Evolutionary conservation across 2,888 invertebrate species (phyloP), one percentile per base, ranked within the genome.

Genomic region (Synanthedon myopaeformis): DNA sequence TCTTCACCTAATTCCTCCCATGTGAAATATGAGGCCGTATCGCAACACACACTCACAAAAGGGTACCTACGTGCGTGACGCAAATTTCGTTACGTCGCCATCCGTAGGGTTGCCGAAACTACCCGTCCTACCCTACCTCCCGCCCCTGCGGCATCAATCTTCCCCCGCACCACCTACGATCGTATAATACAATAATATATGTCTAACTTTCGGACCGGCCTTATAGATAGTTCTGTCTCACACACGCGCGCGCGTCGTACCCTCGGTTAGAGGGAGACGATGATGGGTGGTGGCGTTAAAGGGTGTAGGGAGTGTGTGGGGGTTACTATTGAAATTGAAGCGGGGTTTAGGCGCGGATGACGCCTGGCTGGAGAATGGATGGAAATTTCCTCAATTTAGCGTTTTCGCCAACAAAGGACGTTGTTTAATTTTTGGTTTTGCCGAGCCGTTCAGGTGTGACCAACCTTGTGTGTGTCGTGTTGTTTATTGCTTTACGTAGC

Each of bases 381-480:
- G 87, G 84, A 86, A 86, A 86, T 86, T 87, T 87, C 85, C 87
- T 85, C 85, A 87, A 87, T 87, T 87, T 86, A 84, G 81, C 85
- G 83, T 85, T 86, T 84, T 85, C 84, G 76, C 81, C 83, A 83
- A 87, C 87, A 87, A 87, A 84, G 82, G 79, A 79, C 76, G 75
- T 76, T 86, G 86, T 86, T 86, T 86, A 86, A 86, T 87, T 86
- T 85, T 87, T 84, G 83, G 80, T 80, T 84, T 82, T 82, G 82
- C 72, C 72, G 59, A 72, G 74, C 71, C 74, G 69, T 76, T 76
- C 76, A 81, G 82, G 79, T 79, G 77, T 73, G 71, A 66, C 65
- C 61, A 63, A 65, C 64, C 62, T 64, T 69, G 62, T 66, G 60
- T 63, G 60, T 8, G 45, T 13, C 45, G 45, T n/a, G 14, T 14